Base-by-base conservation (phyloP, 2,888 invertebrate genomes). In the Sarcophaga variegata region DNA sequence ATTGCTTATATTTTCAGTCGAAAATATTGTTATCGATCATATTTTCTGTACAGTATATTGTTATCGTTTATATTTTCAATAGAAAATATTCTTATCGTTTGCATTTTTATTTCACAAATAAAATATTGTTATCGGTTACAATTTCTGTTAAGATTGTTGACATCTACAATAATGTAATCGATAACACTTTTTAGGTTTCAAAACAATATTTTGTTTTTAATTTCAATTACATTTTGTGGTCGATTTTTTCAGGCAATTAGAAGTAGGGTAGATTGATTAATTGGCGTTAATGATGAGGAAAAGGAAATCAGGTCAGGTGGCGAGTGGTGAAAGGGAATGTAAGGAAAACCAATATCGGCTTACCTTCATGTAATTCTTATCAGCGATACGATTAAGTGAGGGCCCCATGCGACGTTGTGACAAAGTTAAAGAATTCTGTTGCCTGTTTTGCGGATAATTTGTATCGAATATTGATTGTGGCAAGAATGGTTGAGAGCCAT, bases 401-500 rank as follows among this genome's bases (percentile, higher is more conserved):
- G 80, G 75, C 27, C 75, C 80, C 66, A 81, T 76, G 37, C 25
- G 80, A 49, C 80, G 84, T 14, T 80, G 76, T 66, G 84, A 81
- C 76, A 85, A 78, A 67, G 78, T 69, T 78, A 83, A 81, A 71
- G 84, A 85, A 75, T 85, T 76, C n/a, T 76, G 66, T 74, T 74
- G 63, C 1, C 37, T 2, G 8, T 83, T 60, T 45, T 78, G 67
- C 14, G 72, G 78, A 78, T 72, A 60, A 78, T 17, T 54, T 54
- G 17, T 14, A 60, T 49, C 71, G 60, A 85, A 76, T 45, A 77
- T 66, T 67, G 80, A 60, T 76, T 85, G 84, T 22, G 84, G 78
- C 83, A 87, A 75, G 25, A 90, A 89, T 27, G 89, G 89, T 79
- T 88, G 78, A 25, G 74, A 66, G 25, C 45, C 71, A 22, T 88